Evolutionary conservation across 1,140 invertebrate species (phyloP).

Genomic region (Oryctes rhinoceros): DNA sequence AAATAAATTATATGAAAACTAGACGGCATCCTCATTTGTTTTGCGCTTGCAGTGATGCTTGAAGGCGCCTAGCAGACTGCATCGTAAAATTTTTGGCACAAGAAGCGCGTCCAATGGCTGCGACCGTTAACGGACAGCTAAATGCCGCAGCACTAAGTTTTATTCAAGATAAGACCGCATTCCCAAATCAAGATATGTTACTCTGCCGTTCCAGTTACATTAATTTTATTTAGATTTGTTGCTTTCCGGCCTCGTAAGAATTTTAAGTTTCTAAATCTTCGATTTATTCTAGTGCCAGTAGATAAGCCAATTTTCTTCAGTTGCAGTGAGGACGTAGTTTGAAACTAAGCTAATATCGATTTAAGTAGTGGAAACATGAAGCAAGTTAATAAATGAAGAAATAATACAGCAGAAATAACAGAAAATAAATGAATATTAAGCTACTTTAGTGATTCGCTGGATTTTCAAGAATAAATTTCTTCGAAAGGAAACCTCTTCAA

Average conservation of each 20-base stretch:
- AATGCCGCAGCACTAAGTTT: constrained; percentile 32
- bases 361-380: no score
- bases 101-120: constrained; percentile 22
- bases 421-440: no score
- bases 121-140: neutral
- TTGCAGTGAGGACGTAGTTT: no score
- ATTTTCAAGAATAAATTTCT: no score
- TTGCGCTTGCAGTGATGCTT: constrained; percentile 35
- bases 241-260: neutral
- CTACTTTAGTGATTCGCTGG: no score
- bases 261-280: constrained; percentile 23
- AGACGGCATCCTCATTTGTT: constrained; percentile 41
- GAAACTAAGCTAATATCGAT: no score
- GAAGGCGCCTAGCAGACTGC: constrained; percentile 32
- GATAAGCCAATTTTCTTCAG: no score
- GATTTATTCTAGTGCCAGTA: neutral
- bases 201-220: constrained; percentile 38
- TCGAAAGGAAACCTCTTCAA: no score
- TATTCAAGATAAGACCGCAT: constrained; percentile 36
- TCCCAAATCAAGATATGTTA: constrained; percentile 38
- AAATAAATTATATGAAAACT: constrained; percentile 40
- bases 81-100: constrained; percentile 40
- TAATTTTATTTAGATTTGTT: constrained; percentile 33
- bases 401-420: no score
- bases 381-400: no score